Evolutionary conservation across 2,797 vertebrate genomes (phyloP).

Genomic region (Threskiornis aethiopicus): DNA sequence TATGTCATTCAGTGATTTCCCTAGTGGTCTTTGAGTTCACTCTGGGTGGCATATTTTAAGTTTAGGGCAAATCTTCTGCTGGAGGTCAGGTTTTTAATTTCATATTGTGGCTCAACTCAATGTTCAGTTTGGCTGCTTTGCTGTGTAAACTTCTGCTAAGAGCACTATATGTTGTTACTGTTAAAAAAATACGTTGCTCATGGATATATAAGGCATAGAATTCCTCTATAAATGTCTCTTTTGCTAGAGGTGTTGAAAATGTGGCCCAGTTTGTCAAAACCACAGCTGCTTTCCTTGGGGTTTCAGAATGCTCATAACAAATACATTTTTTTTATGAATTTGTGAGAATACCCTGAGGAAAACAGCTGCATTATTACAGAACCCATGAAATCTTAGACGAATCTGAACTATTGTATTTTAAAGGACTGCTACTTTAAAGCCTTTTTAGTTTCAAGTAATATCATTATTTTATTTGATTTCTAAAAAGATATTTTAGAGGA

Average conservation of each 20-base stretch:
- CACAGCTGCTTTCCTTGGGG: conserved; percentile 78
- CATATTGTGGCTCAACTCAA: background rate
- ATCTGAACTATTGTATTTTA: conserved; percentile 72
- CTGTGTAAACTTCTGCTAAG: conserved; percentile 50
- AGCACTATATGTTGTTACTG: conserved; percentile 39
- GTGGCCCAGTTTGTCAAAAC: conserved; percentile 75
- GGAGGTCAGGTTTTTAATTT: conserved; percentile 70
- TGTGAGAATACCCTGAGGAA: conserved; percentile 75
- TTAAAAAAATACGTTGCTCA: conserved; percentile 63
- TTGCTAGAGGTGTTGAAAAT: conserved; percentile 78
- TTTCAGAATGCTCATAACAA: conserved; percentile 74
- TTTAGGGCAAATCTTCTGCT: conserved; percentile 37
- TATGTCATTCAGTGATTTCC: conserved; percentile 35
- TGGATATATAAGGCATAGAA: conserved; percentile 62
- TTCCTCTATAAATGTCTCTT: conserved; percentile 71
- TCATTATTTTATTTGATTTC: conserved; percentile 55
- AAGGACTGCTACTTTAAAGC: conserved; percentile 61
- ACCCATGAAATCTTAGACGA: conserved; percentile 69
- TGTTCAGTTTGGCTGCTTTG: conserved; percentile 32
- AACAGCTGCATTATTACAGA: conserved; percentile 79
- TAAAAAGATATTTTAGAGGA: conserved; percentile 55
- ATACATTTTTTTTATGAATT: conserved; percentile 69
- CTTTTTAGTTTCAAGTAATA: conserved; percentile 61
- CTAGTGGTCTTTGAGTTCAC: conserved; percentile 26
- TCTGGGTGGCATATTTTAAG: conserved; percentile 38